Evolutionary conservation across 2,888 invertebrate genomes (phyloP), one percentile per base, ranked within the genome.

Genomic region (Tiphia femorata): DNA sequence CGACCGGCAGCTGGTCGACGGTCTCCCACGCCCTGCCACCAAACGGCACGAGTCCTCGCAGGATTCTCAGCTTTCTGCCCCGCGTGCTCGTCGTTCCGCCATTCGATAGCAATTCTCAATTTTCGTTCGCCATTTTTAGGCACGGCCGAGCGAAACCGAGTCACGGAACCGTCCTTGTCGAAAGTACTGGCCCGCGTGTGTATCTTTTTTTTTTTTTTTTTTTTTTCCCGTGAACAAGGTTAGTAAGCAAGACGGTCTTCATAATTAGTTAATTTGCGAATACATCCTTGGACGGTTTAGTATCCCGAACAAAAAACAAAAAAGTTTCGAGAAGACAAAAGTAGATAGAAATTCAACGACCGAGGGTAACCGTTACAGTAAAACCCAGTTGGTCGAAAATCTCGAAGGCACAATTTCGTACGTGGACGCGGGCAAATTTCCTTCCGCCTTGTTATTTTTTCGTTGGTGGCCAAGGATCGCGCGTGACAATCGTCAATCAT

Each of bases 21-120:
- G 56, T 62, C 69, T 70, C 69, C 70, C 70, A 70, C 70, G 69
- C 70, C 70, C 67, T 56, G 57, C 63, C 43, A 48, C 50, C 50
- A 62, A 67, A 66, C 64, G 48, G 55, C 68, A 69, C 61, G 62
- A 69, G 58, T 64, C 62, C 64, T 64, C 17, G 51, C 52, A 53
- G 44, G 48, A 66, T 69, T 69, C 69, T 54, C 70, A 69, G 64
- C 64, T 29, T 29, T 8, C 17, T n/a, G 6, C 30, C 14, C 7
- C 3, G 12, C 21, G 2, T 14, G n/a, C 33, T 49, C 23, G 12
- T n/a, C n/a, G n/a, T 23, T 25, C 10, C 38, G 20, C 12, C 3
- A n/a, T 38, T 16, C 25, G n/a, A 19, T 37, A n/a, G n/a, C n/a
- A n/a, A n/a, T n/a, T n/a, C n/a, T n/a, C n/a, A n/a, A n/a, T n/a